Conservation (phyloP, 2,797 vertebrate species). For the Anguilla pacifica region DNA sequence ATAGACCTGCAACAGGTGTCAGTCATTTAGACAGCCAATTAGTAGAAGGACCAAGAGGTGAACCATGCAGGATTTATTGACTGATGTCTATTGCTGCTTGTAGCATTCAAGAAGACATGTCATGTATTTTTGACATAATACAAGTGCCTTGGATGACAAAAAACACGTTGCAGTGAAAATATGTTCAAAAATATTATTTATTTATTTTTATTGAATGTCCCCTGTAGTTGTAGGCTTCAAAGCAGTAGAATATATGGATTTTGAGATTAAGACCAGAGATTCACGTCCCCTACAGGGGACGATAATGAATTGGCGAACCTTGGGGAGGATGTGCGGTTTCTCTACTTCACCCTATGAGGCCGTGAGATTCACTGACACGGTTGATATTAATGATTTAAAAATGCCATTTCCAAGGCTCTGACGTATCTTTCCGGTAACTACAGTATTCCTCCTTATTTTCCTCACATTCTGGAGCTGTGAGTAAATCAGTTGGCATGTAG, state of each 20-base stretch:
- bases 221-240: no score
- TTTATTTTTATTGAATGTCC: no score
- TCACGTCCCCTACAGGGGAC: not conserved
- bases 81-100: not conserved
- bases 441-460: not conserved
- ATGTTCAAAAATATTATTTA: no score
- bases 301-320: no score
- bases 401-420: not conserved
- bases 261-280: not conserved
- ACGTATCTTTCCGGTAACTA: not conserved
- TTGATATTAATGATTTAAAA: not conserved
- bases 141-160: no score
- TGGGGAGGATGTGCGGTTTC: not conserved
- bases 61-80: not conserved
- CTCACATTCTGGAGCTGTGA: not conserved
- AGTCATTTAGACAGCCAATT: not conserved
- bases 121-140: no score
- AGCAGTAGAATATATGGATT: no score
- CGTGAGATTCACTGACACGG: no score
- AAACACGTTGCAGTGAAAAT: no score
- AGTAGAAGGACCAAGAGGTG: not conserved
- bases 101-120: not conserved
- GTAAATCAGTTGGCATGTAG: not conserved
- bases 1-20: not conserved
- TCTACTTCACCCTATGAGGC: not conserved